Base-by-base conservation (phyloP, 2,797 vertebrate genomes). In the Bufotes viridis region DNA sequence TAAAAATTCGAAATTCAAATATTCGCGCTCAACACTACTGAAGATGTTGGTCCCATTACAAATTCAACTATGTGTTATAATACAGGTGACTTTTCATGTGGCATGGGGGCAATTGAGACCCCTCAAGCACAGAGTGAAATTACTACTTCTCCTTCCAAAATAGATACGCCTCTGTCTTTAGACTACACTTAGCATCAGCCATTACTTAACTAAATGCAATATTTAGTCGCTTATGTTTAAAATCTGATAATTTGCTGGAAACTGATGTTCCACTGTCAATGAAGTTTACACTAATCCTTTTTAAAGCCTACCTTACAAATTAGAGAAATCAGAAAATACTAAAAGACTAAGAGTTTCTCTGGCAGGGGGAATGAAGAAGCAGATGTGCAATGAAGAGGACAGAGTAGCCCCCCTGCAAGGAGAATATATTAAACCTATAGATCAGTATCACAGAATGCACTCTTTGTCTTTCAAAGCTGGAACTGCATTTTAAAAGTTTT, bases 361-460 rank as follows among this genome's bases (percentile, higher is more conserved):
- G 9, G 49, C 76, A 58, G 63, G 15, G 70, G 53, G 29, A 78
- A 49, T 0, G 3, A 53, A 51, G 20, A n/a, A 57, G 58, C 0
- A 17, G 88, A 89, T 89, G 83, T 82, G 83, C 78, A 22, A 69
- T 82, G 79, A 78, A 82, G 60, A 80, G 78, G 78, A 61, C 51
- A 65, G 58, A 51, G 78, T 78, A 85, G 60, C 84, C 76, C 78
- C 69, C 80, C 70, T 86, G 67, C 34, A 42, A 70, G 53, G 51
- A 82, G 60, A 65, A 82, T 72, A 86, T 89, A 89, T 89, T 89
- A 85, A 85, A 86, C 81, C 88, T 85, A 89, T 89, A 89, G 58
- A 89, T 89, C 88, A 86, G 88, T 34, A 61, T 81, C 76, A 60
- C 79, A 87, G 29, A 78, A 65, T 51, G 24, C 22, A 76, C 82